Base-by-base conservation (phyloP, 2,113 vertebrate genomes). In the Anhinga anhinga region DNA sequence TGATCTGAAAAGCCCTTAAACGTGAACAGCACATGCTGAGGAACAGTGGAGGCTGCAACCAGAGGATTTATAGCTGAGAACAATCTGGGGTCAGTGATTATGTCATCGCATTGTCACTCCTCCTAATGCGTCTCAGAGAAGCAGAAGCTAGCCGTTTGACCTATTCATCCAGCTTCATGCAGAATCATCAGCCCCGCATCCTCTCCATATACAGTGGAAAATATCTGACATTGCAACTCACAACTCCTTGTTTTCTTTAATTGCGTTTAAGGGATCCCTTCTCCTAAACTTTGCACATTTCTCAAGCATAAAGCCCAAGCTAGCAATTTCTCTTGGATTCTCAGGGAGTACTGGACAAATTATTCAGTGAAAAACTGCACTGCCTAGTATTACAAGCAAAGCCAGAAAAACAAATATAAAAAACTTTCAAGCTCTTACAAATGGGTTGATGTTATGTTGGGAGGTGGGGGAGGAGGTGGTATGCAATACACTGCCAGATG, bases 1-100 rank as follows among this genome's bases (percentile, higher is more conserved):
- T 86, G 90, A 95, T 95, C 90, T 93, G 92, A 94, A 97, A 96
- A 96, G 96, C 90, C 80, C 80, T 92, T 88, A 91, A 97, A 94
- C 2, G 8, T 73, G 92, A 92, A 85, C 6, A 0, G 80, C 96
- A 90, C 90, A 90, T 70, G 90, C 62, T 93, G 94, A 86, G 72
- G 40, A 94, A 73, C 67, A 90, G 82, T 3, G 25, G 88, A 86
- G 88, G 80, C 70, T 36, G 61, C 86, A 82, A 82, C 45, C 87
- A 65, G 63, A 95, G 92, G 82, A 96, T 96, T 93, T 96, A 95
- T 83, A 86, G 67, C 90, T 0, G 12, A 88, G 90, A 93, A 94
- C 65, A 94, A 92, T 77, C 88, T 92, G 76, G 82, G 74, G 92
- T 93, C 90, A 96, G 85, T 9, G 71, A 88, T 77, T 90, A 77